A percentile compares a stretch with the other conserved stretches of the same genome.
Evolutionary conservation across 2,888 invertebrate species (phyloP).

Genomic region (Busseola fusca): DNA sequence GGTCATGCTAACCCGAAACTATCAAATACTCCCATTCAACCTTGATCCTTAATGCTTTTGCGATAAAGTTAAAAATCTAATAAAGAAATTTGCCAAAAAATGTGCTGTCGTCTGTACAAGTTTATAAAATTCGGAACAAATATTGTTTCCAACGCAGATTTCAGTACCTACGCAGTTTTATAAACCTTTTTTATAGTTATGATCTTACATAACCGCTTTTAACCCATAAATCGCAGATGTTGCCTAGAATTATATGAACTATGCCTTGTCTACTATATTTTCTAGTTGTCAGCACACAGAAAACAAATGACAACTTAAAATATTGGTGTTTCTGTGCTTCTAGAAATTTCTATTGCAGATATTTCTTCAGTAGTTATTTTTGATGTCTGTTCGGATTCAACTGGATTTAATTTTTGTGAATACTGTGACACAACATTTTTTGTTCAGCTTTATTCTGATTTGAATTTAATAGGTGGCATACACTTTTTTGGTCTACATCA

Average conservation of each 20-base stretch:
- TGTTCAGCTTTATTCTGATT: background rate
- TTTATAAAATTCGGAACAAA: conserved; percentile 9
- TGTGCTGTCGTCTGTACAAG: too few species aligned
- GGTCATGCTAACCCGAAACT: too few species aligned
- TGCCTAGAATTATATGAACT: conserved; percentile 36
- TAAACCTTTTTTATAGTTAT: conserved; percentile 47
- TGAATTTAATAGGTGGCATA: background rate
- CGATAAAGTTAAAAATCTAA: too few species aligned
- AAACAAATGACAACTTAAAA: conserved; percentile 26
- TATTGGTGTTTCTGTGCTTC: conserved; percentile 16
- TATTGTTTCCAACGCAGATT: conserved; percentile 2
- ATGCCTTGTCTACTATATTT: conserved; percentile 22
- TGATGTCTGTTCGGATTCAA: background rate
- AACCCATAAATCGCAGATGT: conserved; percentile 47
- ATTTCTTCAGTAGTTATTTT: conserved; percentile 3
- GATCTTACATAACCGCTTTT: conserved; percentile 34
- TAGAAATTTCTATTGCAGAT: background rate
- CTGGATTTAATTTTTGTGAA: background rate
- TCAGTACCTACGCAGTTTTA: conserved; percentile 15
- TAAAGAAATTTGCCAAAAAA: too few species aligned
- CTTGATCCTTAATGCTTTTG: too few species aligned
- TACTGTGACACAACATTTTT: background rate
- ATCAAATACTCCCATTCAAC: too few species aligned
- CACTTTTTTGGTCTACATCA: background rate
- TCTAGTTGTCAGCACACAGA: conserved; percentile 30